Base-by-base conservation (phyloP, 1,140 invertebrate genomes). In the Hypsibius dujardini region DNA sequence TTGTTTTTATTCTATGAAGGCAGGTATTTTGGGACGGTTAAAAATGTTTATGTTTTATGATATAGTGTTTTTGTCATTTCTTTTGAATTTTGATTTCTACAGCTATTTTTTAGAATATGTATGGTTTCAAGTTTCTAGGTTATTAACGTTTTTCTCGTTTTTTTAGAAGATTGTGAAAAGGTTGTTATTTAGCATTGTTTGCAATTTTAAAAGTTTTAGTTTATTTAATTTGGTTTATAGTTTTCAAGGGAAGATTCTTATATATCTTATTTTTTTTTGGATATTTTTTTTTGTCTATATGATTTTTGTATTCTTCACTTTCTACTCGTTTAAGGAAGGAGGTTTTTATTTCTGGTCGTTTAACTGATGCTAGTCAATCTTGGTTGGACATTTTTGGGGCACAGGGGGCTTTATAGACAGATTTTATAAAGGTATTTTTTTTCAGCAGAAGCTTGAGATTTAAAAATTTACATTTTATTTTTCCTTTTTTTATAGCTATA, bases 401-500 rank as follows among this genome's bases (percentile, higher is more conserved):
- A 15, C 12, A 15, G 42, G 12, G 62, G 62, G 12, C 45, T 12
- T 67, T 67, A 12, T 15, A 67, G 12, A 12, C 12, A 67, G 45
- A 67, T 67, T 12, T 67, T 56, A 56, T 56, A n/a, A n/a, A 7
- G n/a, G 7, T 56, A n/a, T 7, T 56, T 56, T 56, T 56, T n/a
- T 12, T 56, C n/a, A 12, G 7, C 50, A 15, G n/a, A n/a, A 12
- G 50, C 50, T 56, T n/a, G 50, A 56, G 50, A n/a, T 56, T 56
- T 56, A 56, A 56, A 56, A 56, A 56, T 67, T 42, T 67, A 77
- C 79, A 80, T 79, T 79, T 76, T 76, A 78, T 79, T 76, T 79
- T 80, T 78, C 77, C 81, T 78, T 81, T 77, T 80, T 79, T 60
- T 76, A 28, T 60, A 1, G 75, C 75, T 77, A 80, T 77, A 82